phyloP scores from a whole-genome alignment of 2,113 vertebrate genomes.

The Oophaga pumilio region DNA sequence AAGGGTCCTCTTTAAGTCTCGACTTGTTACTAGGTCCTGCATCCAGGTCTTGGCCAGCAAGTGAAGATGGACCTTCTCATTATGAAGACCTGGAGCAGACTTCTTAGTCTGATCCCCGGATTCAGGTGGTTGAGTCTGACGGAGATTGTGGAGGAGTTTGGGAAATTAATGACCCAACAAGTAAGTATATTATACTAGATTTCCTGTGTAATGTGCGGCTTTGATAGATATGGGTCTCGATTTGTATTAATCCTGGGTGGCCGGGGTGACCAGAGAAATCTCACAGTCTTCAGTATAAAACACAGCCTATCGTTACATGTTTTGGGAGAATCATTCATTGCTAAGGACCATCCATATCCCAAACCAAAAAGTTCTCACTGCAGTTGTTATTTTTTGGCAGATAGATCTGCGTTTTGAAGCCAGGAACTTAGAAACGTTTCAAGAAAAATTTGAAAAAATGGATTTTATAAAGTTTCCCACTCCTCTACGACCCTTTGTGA shows the following conservation, averaged over 20 bases:
- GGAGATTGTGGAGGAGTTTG: constrained; percentile 91
- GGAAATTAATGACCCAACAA: constrained; percentile 95
- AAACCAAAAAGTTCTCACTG: no score
- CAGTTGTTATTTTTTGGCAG: constrained; percentile 67
- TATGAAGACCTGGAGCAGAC: constrained; percentile 83
- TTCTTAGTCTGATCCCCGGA: constrained; percentile 86
- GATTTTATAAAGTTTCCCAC: constrained; percentile 89
- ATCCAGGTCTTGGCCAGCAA: constrained; percentile 86
- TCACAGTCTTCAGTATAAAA: neutral
- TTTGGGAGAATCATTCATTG: neutral
- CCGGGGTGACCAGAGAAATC: neutral
- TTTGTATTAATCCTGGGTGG: neutral
- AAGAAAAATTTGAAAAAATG: constrained; percentile 81
- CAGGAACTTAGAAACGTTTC: constrained; percentile 87
- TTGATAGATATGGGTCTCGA: no score
- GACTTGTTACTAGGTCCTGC: constrained; percentile 79
- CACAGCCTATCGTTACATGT: neutral
- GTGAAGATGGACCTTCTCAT: constrained; percentile 87
- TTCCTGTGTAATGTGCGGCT: neutral
- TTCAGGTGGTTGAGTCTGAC: constrained; percentile 91
- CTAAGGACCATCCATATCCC: neutral
- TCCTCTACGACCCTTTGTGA: constrained; percentile 87
- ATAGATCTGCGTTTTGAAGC: constrained; percentile 91
- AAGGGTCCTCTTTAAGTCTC: neutral
- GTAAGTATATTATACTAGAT: constrained; percentile 66